Base-by-base conservation (phyloP, 2,113 vertebrate species). In the Labeo catla region DNA sequence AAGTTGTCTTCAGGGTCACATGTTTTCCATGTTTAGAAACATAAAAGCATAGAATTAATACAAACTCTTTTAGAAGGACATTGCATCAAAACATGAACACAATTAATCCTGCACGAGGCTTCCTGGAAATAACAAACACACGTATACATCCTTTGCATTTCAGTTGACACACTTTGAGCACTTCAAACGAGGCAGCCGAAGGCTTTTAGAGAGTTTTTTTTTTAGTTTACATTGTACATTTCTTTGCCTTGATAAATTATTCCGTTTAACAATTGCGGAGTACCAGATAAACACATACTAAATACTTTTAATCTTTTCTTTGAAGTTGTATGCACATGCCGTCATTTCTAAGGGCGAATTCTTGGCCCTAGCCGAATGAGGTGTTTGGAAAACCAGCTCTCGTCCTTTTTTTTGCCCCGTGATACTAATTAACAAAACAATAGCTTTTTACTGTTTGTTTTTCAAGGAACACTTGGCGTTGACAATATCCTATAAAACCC, bases 371-470 rank as follows among this genome's bases (percentile, higher is more conserved):
- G 61, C 43, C 6, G 28, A 3, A 82, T 52, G 45, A 82, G 47
- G 16, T 68, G 79, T 82, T 52, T 66, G 9, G 36, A 68, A 82
- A 52, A 28, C 5, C 80, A 82, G 23, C 47, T 52, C 28, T 82
- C 45, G 4, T 82, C 80, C 45, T 28, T 28, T 82, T 82, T 70
- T 82, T 23, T 52, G 80, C 80, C 63, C 80, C 63, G 2, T 82
- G 80, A 52, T 70, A 82, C 63, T 82, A 82, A 82, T 82, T 70
- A 82, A 6, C 63, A 50, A 68, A 70, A 82, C 80, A 82, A 68
- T 68, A 63, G 80, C 23, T 82, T 82, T 28, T 82, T 82, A 82
- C 16, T 13, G 80, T 34, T 70, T 70, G 45, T 82, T 70, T 82
- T 82, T 82, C 79, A 47, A 47, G 45, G 57, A 63, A 47, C 57